Percentiles rank a stretch among this genome's conserved stretches.
Evolutionary conservation across 2,113 vertebrate species (phyloP).

Genomic region (Passer montanus): DNA sequence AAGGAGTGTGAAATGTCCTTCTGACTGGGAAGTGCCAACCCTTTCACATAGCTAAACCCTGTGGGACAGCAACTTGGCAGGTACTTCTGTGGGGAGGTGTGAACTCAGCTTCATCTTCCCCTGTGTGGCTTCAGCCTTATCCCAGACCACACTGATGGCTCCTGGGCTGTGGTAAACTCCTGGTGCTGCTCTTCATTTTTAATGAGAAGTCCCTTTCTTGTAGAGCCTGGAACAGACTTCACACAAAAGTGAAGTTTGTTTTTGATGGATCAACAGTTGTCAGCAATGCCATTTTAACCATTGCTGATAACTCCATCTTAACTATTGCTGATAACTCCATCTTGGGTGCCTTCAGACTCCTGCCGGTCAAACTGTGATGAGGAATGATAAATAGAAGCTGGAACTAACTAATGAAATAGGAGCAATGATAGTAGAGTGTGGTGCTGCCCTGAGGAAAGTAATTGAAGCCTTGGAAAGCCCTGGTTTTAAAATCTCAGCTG

Average conservation of each 20-base stretch:
- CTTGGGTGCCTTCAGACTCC: neutral
- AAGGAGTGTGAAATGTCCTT: neutral
- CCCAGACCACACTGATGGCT: neutral
- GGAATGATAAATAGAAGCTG: neutral
- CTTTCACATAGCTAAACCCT: fast-evolving
- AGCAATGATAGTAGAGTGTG: neutral
- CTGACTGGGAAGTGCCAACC: fast-evolving
- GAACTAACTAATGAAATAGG: neutral
- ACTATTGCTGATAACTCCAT: neutral
- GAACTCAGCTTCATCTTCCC: neutral
- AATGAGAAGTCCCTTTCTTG: neutral
- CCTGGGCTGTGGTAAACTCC: neutral
- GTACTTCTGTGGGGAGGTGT: neutral
- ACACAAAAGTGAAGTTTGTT: neutral
- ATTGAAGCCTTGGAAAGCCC: neutral
- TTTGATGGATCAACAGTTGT: neutral
- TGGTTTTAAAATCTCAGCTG: neutral
- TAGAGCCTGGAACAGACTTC: neutral
- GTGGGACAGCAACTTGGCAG: neutral
- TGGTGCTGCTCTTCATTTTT: neutral
- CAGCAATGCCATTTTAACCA: neutral
- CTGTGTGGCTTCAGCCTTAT: neutral
- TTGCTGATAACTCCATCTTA: neutral
- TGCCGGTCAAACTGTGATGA: neutral
- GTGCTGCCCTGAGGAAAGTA: neutral